phyloP scores from a whole-genome alignment of 2,888 invertebrate species.

The Eumerus sabulonum region DNA sequence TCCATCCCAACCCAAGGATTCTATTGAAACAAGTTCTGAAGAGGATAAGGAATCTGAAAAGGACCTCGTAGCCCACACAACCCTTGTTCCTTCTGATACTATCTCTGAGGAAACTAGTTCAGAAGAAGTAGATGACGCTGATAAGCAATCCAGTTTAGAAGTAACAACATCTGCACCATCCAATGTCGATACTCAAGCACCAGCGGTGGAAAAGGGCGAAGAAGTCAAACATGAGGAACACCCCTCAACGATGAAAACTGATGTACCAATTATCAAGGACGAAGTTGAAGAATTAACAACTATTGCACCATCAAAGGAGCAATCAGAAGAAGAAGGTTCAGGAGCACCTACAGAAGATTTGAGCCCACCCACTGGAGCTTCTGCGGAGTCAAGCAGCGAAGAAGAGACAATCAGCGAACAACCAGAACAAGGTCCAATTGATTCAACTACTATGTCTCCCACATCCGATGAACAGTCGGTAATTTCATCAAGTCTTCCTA shows the following conservation, averaged over 20 bases:
- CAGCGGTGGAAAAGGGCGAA: too few species aligned
- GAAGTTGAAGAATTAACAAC: constrained; percentile 42
- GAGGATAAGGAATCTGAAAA: background rate
- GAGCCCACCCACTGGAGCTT: constrained; percentile 51
- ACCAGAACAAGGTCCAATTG: constrained; percentile 57
- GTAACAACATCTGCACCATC: too few species aligned
- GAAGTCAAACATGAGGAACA: too few species aligned
- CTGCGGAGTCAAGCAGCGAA: constrained; percentile 63
- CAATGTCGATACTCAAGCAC: too few species aligned
- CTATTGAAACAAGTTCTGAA: background rate
- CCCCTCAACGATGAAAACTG: constrained; percentile 23
- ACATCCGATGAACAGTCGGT: background rate
- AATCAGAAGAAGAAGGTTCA: constrained; percentile 14
- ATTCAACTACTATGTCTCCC: constrained; percentile 45
- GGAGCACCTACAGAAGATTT: background rate
- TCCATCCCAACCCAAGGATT: constrained; percentile 31
- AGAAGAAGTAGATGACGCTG: constrained; percentile 3
- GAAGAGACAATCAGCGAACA: constrained; percentile 31
- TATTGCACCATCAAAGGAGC: constrained; percentile 52
- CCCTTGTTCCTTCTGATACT: constrained; percentile 1
- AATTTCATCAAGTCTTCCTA: too few species aligned
- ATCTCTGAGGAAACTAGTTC: constrained; percentile 52
- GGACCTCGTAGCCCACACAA: background rate
- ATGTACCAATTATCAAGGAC: constrained; percentile 36
- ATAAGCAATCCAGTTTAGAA: too few species aligned